Evolutionary conservation across 2,797 vertebrate species (phyloP).

Genomic region (Glossophaga mutica): DNA sequence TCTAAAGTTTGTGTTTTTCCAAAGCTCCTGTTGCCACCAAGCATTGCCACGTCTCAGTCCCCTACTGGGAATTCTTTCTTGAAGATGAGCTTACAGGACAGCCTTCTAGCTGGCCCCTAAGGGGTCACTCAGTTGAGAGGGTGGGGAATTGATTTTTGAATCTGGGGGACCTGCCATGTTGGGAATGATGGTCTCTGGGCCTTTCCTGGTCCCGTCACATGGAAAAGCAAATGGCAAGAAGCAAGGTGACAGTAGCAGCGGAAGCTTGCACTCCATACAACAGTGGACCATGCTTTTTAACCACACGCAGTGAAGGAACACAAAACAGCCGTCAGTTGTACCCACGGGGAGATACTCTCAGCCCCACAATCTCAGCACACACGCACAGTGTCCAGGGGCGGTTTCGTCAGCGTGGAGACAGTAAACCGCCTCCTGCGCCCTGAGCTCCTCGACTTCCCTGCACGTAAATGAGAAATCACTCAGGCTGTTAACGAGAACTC

Average conservation of each 20-base stretch:
- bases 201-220: not conserved
- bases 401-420: not conserved
- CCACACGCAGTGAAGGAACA: not conserved
- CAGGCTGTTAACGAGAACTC: not conserved
- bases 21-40: not conserved
- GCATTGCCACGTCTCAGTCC: not conserved
- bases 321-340: not conserved
- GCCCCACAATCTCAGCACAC: not conserved
- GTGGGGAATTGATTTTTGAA: not conserved
- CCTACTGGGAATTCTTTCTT: not conserved
- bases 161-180: not conserved
- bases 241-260: not conserved
- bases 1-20: not conserved
- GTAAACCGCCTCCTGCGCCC: not conserved
- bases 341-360: not conserved
- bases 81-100: not conserved
- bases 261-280: not conserved
- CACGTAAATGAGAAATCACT: not conserved
- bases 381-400: not conserved
- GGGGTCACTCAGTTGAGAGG: not conserved
- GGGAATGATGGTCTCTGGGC: not conserved
- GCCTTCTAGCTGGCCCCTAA: not conserved
- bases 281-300: not conserved
- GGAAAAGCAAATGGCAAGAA: not conserved
- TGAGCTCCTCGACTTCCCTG: not conserved